phyloP scores from a whole-genome alignment of 2,888 invertebrate genomes.

The Perithous albicinctus region DNA sequence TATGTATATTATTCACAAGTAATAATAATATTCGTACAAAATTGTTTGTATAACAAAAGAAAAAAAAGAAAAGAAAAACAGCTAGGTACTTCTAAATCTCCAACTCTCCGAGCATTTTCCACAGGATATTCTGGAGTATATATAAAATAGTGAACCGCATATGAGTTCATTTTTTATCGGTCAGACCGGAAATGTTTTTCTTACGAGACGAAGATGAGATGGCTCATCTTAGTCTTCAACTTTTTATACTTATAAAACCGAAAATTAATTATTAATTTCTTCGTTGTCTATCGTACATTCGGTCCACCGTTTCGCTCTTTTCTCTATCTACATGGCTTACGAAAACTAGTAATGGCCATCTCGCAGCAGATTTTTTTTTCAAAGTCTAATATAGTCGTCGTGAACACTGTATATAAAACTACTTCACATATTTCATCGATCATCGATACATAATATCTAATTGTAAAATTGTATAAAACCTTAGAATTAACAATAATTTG shows the following conservation, averaged over 20 bases:
- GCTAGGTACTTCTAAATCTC: slow-evolving; percentile 77
- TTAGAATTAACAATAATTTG: slow-evolving; percentile 67
- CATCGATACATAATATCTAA: slow-evolving; percentile 49
- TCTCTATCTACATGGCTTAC: slow-evolving; percentile 81
- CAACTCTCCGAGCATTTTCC: slow-evolving; percentile 69
- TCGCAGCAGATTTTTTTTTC: slow-evolving; percentile 60
- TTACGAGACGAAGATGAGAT: slow-evolving; percentile 35
- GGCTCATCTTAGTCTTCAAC: slow-evolving; percentile 26
- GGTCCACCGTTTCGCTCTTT: slow-evolving; percentile 67
- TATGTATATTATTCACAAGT: slow-evolving; percentile 83
- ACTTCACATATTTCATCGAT: slow-evolving; percentile 40
- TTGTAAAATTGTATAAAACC: slow-evolving; percentile 38
- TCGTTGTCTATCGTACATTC: slow-evolving; percentile 28
- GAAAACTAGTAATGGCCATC: slow-evolving; percentile 81
- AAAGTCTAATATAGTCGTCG: slow-evolving; percentile 42
- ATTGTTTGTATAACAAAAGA: slow-evolving; percentile 80
- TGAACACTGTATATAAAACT: slow-evolving; percentile 38
- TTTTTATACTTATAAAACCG: slow-evolving; percentile 48
- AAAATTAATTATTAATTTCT: slow-evolving; percentile 40
- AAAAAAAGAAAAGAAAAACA: slow-evolving; percentile 70
- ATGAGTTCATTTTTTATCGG: slow-evolving; percentile 46
- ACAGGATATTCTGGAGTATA: slow-evolving; percentile 52
- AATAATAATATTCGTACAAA: slow-evolving; percentile 82
- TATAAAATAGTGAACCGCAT: slow-evolving; percentile 47
- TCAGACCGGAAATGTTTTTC: slow-evolving; percentile 57